Conservation (phyloP, 2,113 vertebrate species). For the Aphyosemion australe region DNA sequence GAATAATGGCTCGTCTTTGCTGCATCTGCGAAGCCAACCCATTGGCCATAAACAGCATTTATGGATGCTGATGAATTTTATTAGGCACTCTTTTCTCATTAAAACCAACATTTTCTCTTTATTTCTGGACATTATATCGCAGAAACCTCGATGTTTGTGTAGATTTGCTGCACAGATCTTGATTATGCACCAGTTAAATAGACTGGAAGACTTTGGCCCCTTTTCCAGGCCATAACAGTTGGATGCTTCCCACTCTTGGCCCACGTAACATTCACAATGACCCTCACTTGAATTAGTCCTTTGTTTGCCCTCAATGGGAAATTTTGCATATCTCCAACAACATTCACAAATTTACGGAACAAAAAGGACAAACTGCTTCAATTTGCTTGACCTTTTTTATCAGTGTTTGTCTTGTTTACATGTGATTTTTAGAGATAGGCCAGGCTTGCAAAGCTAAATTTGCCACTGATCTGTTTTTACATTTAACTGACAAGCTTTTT, state of each 20-base stretch:
- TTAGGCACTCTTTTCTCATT: conserved; percentile 8
- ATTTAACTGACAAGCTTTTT: background rate
- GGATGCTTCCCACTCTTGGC: conserved; percentile 68
- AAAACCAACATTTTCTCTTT: background rate
- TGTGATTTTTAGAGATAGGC: conserved; percentile 39
- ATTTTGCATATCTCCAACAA: conserved; percentile 60
- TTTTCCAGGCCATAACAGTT: conserved; percentile 66
- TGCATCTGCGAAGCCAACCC: conserved; percentile 49
- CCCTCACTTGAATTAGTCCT: conserved; percentile 62
- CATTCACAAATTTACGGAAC: conserved; percentile 43
- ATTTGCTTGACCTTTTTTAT: conserved; percentile 67
- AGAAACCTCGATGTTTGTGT: conserved; percentile 1
- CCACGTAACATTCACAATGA: conserved; percentile 52
- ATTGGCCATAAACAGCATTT: conserved; percentile 67
- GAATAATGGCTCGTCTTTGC: conserved; percentile 75
- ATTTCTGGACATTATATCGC: background rate
- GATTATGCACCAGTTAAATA: conserved; percentile 20
- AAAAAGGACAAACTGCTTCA: conserved; percentile 36
- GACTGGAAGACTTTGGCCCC: conserved; percentile 32
- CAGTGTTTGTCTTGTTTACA: conserved; percentile 58
- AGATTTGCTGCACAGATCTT: conserved; percentile 14
- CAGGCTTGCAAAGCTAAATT: background rate
- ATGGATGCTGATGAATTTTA: conserved; percentile 12
- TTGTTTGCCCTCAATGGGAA: conserved; percentile 59
- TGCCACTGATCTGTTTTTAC: conserved; percentile 5